phyloP scores from a whole-genome alignment of 2,888 invertebrate genomes.

The Xylocampa areola region DNA sequence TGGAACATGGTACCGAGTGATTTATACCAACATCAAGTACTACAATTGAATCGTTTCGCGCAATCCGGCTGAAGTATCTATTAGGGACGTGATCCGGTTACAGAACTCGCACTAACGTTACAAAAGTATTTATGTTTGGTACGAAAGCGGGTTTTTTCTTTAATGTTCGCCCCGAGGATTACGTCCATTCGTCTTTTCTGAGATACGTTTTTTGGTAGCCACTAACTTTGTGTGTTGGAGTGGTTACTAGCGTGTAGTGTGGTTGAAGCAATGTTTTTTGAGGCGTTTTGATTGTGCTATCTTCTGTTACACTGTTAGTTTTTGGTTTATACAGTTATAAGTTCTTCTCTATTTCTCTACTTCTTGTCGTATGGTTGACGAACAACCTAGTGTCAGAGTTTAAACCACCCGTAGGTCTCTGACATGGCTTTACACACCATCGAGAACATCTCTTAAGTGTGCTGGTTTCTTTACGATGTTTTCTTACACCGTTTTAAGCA shows the following conservation, averaged over 20 bases:
- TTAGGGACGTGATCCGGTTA: conserved; percentile 75
- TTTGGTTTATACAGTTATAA: no score
- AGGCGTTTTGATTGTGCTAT: background rate
- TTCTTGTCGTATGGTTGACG: no score
- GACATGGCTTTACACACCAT: no score
- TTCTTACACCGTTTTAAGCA: no score
- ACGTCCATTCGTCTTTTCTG: conserved; percentile 55
- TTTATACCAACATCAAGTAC: conserved; percentile 77
- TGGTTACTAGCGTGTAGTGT: conserved; percentile 17
- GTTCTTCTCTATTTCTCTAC: no score
- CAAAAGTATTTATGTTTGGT: conserved; percentile 65
- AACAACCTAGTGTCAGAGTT: no score
- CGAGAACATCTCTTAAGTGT: no score
- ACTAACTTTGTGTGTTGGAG: conserved; percentile 30
- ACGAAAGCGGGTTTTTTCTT: conserved; percentile 48
- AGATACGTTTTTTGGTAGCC: conserved; percentile 28
- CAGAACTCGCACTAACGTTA: conserved; percentile 54
- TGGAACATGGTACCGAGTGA: conserved; percentile 66
- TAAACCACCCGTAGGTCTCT: no score
- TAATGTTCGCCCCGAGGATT: conserved; percentile 63
- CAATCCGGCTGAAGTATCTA: conserved; percentile 79
- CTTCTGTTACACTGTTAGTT: background rate
- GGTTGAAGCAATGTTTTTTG: background rate
- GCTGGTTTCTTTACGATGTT: no score
- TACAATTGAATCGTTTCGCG: conserved; percentile 78